A percentile compares a stretch with the other conserved stretches of the same genome.
phyloP scores from a whole-genome alignment of 2,797 vertebrate species.

The Picus viridis region DNA sequence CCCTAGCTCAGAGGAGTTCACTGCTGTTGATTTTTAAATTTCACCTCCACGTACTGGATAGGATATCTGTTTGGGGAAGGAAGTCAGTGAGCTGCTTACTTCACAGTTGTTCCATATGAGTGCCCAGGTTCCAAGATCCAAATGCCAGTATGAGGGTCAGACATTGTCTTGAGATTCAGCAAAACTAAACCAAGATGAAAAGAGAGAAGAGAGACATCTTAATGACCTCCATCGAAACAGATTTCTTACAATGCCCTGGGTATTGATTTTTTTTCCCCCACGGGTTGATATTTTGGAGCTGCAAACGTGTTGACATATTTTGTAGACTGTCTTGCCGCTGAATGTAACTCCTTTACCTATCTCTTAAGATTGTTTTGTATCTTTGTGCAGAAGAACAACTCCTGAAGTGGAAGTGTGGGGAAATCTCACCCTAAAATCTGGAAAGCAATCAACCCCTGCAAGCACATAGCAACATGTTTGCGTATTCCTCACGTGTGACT shows the following conservation, averaged over 20 bases:
- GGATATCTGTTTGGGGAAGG: not conserved
- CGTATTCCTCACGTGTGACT: not conserved
- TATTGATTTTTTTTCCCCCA: not conserved
- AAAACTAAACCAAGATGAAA: not conserved
- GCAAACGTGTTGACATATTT: not conserved
- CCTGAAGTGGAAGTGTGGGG: not conserved
- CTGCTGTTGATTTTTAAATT: not conserved
- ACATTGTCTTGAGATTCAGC: not conserved
- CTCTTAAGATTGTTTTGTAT: not conserved
- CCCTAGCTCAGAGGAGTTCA: not conserved
- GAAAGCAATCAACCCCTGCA: not conserved
- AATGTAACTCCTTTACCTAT: not conserved
- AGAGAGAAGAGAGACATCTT: not conserved
- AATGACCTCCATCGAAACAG: not conserved
- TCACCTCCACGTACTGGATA: not conserved
- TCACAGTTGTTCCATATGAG: not conserved
- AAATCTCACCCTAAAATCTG: not conserved
- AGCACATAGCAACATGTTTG: not conserved
- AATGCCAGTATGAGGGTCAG: not conserved
- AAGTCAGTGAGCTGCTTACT: accelerated
- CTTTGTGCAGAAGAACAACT: not conserved
- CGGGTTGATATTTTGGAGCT: not conserved
- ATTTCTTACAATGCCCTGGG: not conserved
- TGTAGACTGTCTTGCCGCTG: not conserved
- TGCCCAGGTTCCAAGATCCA: not conserved